phyloP scores from a whole-genome alignment of 2,113 vertebrate species.

The Tachysurus fulvidraco region DNA sequence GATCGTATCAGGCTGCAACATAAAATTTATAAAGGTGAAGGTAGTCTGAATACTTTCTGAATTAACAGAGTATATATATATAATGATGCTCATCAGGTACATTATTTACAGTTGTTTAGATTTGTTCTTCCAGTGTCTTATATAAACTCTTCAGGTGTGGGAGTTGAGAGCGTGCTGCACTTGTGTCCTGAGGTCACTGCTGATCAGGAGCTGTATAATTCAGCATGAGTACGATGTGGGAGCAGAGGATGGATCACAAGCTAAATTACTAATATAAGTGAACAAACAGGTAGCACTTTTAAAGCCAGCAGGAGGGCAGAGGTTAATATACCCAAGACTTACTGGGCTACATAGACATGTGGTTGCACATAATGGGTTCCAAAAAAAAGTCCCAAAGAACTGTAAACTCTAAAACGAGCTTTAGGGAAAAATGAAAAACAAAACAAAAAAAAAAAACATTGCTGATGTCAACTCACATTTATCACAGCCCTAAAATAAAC shows the following conservation, averaged over 20 bases:
- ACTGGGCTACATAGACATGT: not conserved
- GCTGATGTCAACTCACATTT: not conserved
- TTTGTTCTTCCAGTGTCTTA: not conserved
- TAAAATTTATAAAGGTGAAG: too few species aligned
- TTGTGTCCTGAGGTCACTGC: not conserved
- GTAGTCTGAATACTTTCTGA: too few species aligned
- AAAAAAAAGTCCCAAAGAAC: not conserved
- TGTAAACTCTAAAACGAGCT: not conserved
- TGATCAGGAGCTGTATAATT: not conserved
- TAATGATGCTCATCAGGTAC: not conserved
- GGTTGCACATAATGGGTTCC: not conserved
- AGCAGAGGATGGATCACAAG: constrained; percentile 66
- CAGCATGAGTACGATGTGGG: constrained; percentile 53
- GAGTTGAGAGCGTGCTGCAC: not conserved
- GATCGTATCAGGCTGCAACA: too few species aligned
- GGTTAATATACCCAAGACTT: not conserved
- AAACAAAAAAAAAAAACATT: not conserved
- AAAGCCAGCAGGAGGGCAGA: not conserved
- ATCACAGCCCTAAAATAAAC: not conserved
- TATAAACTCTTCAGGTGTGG: not conserved
- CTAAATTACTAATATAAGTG: constrained; percentile 53
- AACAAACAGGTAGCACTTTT: not conserved
- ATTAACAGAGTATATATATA: too few species aligned
- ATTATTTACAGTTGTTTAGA: not conserved
- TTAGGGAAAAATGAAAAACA: not conserved